Conservation (phyloP, 2,888 invertebrate species). For the Limnephilus marmoratus region DNA sequence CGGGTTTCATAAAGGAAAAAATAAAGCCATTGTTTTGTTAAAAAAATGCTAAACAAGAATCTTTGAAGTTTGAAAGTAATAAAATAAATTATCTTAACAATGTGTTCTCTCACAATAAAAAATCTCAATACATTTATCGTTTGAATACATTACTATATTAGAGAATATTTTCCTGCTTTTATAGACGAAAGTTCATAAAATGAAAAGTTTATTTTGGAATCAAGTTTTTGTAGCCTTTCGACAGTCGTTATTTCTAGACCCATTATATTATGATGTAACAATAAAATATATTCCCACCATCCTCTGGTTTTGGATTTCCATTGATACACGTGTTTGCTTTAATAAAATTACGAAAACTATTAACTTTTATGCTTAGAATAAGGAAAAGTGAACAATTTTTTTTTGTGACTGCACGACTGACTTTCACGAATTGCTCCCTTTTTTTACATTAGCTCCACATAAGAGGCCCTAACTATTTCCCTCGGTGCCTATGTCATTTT, state of each 20-base stretch:
- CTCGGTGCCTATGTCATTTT: too few relatives aligned
- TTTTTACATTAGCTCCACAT: too few relatives aligned
- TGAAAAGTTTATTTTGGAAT: background rate
- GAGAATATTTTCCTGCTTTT: background rate
- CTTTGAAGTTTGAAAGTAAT: background rate
- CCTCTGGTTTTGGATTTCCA: background rate
- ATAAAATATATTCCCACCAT: background rate
- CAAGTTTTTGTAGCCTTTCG: background rate
- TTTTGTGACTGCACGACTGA: too few relatives aligned
- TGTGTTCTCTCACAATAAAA: too few relatives aligned
- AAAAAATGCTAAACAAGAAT: background rate
- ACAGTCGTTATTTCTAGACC: background rate
- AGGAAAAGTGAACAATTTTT: background rate
- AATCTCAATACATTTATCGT: background rate
- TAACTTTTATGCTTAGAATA: background rate
- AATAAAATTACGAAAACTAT: background rate
- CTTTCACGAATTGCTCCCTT: too few relatives aligned
- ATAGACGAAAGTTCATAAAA: background rate
- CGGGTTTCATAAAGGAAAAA: background rate
- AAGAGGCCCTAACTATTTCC: too few relatives aligned
- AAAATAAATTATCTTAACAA: background rate
- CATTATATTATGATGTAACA: background rate
- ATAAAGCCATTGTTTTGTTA: background rate
- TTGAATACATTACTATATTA: background rate
- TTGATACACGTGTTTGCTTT: background rate